Percentiles rank a stretch among this genome's conserved stretches.
Conservation (phyloP, 1,140 invertebrate genomes). For the Sweltsa coloradensis region DNA sequence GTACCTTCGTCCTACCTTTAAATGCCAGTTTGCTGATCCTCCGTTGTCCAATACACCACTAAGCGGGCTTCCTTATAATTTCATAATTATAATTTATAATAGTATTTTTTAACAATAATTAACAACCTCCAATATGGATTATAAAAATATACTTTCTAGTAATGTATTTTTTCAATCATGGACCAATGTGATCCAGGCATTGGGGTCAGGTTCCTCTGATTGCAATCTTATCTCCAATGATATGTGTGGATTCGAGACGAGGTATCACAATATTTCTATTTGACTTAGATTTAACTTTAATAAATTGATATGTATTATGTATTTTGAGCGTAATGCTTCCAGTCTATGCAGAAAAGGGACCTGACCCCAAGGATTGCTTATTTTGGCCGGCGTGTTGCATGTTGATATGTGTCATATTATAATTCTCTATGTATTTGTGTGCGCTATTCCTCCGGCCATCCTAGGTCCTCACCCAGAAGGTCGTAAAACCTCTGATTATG, state of each 20-base stretch:
- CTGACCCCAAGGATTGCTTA: background rate
- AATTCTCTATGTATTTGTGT: background rate
- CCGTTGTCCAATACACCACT: too few species aligned
- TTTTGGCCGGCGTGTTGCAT: background rate
- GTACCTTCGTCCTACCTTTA: too few species aligned
- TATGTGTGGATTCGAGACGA: too few species aligned
- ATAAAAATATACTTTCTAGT: conserved; percentile 33
- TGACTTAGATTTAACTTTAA: too few species aligned
- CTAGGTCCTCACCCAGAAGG: conserved; percentile 81
- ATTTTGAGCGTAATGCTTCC: too few species aligned
- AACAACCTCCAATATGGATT: conserved; percentile 41
- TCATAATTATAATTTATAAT: too few species aligned
- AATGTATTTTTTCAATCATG: conserved; percentile 20
- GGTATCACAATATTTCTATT: too few species aligned
- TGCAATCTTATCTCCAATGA: background rate
- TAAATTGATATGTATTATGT: too few species aligned
- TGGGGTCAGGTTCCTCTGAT: conserved; percentile 7
- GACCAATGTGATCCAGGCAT: conserved; percentile 35
- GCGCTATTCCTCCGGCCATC: conserved; percentile 76
- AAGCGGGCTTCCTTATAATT: too few species aligned
- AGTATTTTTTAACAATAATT: conserved; percentile 14
- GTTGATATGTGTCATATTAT: background rate
- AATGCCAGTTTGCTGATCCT: too few species aligned
- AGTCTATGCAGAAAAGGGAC: too few species aligned
- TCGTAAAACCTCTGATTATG: conserved; percentile 95